Percentiles rank a stretch among this genome's conserved stretches.
Evolutionary conservation across 2,888 invertebrate species (phyloP).

Genomic region (Tuberolachnus salignus): DNA sequence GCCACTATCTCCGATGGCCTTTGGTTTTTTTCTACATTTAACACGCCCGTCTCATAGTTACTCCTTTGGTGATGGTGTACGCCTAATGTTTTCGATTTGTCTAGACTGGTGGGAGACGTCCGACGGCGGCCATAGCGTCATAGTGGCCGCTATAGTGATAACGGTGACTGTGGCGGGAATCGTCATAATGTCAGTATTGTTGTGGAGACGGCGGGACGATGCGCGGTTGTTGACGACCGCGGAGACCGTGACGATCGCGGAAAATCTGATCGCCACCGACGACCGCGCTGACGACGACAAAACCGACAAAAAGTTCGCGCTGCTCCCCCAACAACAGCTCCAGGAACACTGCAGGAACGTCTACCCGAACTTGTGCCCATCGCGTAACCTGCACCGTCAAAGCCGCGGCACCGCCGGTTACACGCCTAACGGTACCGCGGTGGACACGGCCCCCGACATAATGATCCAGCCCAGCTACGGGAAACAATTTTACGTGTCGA

Average conservation of each 20-base stretch:
- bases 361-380: slow-evolving; percentile 19
- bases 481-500: slow-evolving; percentile 34
- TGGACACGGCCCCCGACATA: slow-evolving; percentile 25
- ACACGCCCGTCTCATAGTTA: too few relatives aligned
- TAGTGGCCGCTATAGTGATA: background rate
- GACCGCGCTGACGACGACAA: background rate
- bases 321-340: background rate
- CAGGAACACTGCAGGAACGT: background rate
- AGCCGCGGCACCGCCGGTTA: too few relatives aligned
- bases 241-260: background rate
- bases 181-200: background rate
- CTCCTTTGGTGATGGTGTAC: background rate
- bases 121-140: background rate
- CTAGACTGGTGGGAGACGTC: slow-evolving; percentile 44
- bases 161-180: background rate
- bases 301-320: background rate
- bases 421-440: background rate
- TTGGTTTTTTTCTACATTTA: too few relatives aligned
- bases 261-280: background rate
- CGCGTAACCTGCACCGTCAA: background rate
- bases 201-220: background rate
- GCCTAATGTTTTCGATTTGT: background rate
- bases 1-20: too few relatives aligned
- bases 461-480: slow-evolving; percentile 28
- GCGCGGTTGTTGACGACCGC: background rate